Base-by-base conservation (phyloP, 2,797 vertebrate genomes). In the Ctenochaetus hawaiiensis region DNA sequence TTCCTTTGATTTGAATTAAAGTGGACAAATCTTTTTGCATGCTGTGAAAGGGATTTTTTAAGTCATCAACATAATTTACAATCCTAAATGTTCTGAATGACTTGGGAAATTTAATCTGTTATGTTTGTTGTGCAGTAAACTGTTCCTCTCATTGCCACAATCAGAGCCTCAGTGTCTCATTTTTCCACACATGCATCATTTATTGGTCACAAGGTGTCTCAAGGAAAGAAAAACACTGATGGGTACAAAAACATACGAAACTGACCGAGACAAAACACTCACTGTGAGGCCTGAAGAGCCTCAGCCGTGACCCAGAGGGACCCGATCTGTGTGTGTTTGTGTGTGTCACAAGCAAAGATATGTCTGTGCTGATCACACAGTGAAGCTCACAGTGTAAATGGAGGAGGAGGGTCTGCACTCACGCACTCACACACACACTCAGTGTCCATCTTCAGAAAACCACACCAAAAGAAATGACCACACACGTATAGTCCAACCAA, bases 201-300 rank as follows among this genome's bases (percentile, higher is more conserved):
- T 67, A 53, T 23, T 30, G 43, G 59, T 70, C 57, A 48, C 6
- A 59, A 57, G 64, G 51, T 22, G 73, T 65, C 58, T 41, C 53
- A 80, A 63, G 75, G 79, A 71, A 58, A 60, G 17, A 62, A 78
- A 71, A 69, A 86, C 17, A 90, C 22, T 58, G 48, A 39, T 13
- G 62, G 45, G 13, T 16, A 63, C 53, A 30, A 3, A 30, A 3
- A 80, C 23, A 37, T 12, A 61, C 63, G 51, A 59, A 17, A 68
- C 23, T 57, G 72, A 80, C 56, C 4, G 54, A 81, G 84, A 87
- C 77, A 68, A 88, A 90, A 79, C 70, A 64, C 17, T 68, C 43
- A 43, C 18, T 34, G 47, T 20, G 63, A 72, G 12, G 53, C 43
- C 72, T 20, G 59, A 3, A 37, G 69, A 62, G 78, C 80, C 63